Percentiles rank a stretch among this genome's conserved stretches.
These are phyloP conservation scores for Thunnus albacares DNA, from an alignment of 2,797 vertebrate species.

Conservation along the genomic window DNA sequence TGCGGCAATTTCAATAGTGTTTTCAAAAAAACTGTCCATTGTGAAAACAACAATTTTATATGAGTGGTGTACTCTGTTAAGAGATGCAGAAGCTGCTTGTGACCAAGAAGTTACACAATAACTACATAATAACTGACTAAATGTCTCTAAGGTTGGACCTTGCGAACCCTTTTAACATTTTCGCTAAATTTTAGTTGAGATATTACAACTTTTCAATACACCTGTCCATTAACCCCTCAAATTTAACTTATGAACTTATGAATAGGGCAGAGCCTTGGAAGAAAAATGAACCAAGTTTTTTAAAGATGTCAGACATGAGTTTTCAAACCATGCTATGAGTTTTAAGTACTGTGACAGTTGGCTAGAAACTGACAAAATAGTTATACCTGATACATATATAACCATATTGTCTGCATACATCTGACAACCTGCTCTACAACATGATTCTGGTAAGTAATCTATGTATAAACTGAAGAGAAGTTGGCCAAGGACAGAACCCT, in stretches of 20 bases:
- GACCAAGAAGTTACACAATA: background rate
- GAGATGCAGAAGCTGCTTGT: background rate
- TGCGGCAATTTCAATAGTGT: too few species aligned
- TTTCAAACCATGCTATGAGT: background rate
- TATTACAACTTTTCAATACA: background rate
- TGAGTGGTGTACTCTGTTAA: background rate
- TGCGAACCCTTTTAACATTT: background rate
- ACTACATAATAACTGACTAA: background rate
- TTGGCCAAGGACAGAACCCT: background rate
- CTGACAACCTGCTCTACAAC: too few species aligned
- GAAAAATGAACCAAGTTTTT: too few species aligned
- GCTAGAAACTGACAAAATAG: too few species aligned
- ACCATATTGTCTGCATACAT: too few species aligned
- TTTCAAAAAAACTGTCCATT: too few species aligned
- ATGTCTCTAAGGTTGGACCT: background rate
- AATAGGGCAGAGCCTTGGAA: too few species aligned
- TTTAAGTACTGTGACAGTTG: too few species aligned
- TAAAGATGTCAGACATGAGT: too few species aligned
- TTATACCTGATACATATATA: too few species aligned
- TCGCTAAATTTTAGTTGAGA: too few species aligned
- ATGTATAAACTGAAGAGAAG: background rate
- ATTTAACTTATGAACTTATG: too few species aligned
- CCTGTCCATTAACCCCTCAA: background rate
- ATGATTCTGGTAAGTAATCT: background rate
- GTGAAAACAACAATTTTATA: background rate